These are phyloP conservation scores for Sisor rabdophorus DNA, from an alignment of 2,113 vertebrate species.

Conservation along the genomic window DNA sequence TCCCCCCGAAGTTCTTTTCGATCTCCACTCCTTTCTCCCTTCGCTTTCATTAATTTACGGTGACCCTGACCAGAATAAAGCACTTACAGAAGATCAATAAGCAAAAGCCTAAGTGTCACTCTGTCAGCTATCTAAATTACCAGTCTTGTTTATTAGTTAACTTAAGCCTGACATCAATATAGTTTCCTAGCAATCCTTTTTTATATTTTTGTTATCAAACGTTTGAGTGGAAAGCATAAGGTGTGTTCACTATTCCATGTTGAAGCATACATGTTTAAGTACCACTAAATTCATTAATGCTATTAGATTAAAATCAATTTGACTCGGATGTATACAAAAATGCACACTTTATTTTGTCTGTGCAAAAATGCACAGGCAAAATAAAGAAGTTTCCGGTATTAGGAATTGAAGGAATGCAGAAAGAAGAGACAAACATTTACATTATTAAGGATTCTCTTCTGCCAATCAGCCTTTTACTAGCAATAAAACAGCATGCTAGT, in stretches of 20 bases:
- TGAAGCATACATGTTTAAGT: neutral
- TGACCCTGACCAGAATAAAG: neutral
- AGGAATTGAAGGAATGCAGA: conserved; percentile 6
- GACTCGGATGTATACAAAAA: neutral
- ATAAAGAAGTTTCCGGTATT: neutral
- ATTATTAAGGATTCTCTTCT: neutral
- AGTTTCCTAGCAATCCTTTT: conserved; percentile 13
- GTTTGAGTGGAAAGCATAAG: neutral
- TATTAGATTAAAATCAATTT: neutral
- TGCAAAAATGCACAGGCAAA: no score
- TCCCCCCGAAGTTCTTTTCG: no score
- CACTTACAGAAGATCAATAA: neutral
- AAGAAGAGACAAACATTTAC: neutral
- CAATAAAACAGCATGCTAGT: neutral
- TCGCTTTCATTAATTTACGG: neutral
- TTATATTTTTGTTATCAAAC: neutral
- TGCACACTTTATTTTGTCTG: no score
- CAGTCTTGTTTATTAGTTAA: neutral
- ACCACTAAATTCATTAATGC: neutral
- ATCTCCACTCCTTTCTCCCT: no score
- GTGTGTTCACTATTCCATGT: neutral
- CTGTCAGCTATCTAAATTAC: neutral
- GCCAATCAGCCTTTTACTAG: neutral
- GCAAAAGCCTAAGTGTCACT: neutral
- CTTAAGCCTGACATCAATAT: neutral